Conservation (phyloP, 2,113 vertebrate genomes). For the Prionailurus bengalensis region DNA sequence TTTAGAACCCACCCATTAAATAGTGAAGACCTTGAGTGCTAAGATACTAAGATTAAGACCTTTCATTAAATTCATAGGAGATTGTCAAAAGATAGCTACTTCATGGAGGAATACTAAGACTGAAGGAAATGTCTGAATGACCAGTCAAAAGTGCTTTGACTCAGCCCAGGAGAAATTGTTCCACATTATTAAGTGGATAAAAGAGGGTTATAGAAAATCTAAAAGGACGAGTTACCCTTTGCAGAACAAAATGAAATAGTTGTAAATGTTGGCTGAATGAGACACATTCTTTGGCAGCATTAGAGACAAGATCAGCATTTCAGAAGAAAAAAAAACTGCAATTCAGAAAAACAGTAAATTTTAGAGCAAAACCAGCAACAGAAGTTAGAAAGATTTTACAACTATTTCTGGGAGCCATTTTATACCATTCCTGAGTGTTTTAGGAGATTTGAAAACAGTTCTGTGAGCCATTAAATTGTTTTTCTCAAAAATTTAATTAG, state of each 20-base stretch:
- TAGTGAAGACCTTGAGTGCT: background rate
- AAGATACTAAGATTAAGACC: background rate
- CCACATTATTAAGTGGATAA: constrained; percentile 18
- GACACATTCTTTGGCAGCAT: constrained; percentile 35
- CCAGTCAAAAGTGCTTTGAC: background rate
- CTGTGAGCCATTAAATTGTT: background rate
- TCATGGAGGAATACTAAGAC: background rate
- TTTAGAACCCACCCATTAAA: background rate
- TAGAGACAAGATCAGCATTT: constrained; percentile 49
- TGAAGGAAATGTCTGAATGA: background rate
- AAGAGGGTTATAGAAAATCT: background rate
- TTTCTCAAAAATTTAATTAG: background rate
- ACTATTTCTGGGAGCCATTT: constrained; percentile 13
- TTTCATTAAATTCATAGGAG: background rate
- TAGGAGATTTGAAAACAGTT: background rate
- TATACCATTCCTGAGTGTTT: background rate
- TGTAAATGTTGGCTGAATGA: constrained; percentile 62
- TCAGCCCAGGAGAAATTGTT: background rate
- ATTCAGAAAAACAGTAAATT: constrained; percentile 55
- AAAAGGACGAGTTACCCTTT: constrained; percentile 12
- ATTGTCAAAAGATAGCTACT: background rate
- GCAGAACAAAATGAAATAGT: constrained; percentile 34
- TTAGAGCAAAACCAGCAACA: constrained; percentile 21
- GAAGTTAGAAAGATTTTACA: constrained; percentile 41
- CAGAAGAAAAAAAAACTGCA: constrained; percentile 14